These are phyloP conservation scores for Catamblyrhynchus diadema DNA, from an alignment of 2,797 vertebrate genomes.

Conservation along the genomic window DNA sequence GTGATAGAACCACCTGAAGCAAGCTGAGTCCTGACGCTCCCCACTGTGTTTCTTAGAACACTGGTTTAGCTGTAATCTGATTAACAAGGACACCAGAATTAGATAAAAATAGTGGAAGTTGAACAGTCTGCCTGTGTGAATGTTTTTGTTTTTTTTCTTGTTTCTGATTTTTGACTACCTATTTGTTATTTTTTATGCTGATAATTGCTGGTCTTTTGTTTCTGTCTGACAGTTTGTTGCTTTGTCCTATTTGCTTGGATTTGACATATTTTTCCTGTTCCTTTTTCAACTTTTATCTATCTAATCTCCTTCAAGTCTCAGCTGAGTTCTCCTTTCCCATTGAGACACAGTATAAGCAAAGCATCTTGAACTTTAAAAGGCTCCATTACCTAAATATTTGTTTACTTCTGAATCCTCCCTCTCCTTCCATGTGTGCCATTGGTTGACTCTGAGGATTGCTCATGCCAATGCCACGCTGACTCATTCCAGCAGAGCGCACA, in stretches of 20 bases:
- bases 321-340: neutral
- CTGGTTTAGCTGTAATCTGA: neutral
- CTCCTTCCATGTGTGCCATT: neutral
- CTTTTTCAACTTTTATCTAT: neutral
- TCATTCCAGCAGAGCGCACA: neutral
- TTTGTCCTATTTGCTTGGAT: neutral
- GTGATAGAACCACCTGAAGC: neutral
- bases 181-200: neutral
- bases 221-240: neutral
- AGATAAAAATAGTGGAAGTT: neutral
- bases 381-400: constrained; percentile 8
- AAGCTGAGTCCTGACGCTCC: neutral
- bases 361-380: constrained; percentile 25
- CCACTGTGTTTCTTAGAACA: neutral
- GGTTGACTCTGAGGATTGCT: neutral
- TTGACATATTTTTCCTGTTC: neutral
- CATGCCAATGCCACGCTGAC: constrained; percentile 16
- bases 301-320: neutral
- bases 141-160: neutral
- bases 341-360: neutral
- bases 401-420: constrained; percentile 55
- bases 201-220: neutral
- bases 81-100: neutral
- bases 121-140: neutral
- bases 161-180: neutral